These are phyloP conservation scores for Belonocnema kinseyi DNA, from an alignment of 1,140 invertebrate species.

Conservation along the genomic window DNA sequence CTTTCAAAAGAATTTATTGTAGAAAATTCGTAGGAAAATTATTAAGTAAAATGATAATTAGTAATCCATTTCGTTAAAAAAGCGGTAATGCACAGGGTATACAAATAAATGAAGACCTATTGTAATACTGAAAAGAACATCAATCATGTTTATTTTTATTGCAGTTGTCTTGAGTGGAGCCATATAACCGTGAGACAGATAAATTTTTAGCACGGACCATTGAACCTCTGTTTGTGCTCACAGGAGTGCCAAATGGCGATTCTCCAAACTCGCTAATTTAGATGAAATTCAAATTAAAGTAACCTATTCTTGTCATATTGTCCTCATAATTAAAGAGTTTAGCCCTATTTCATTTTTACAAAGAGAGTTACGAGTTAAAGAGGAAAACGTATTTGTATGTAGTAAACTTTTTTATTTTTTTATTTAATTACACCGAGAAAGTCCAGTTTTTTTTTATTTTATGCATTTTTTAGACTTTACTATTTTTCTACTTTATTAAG, in stretches of 20 bases:
- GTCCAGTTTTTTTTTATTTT: too few species aligned
- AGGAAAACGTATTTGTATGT: too few species aligned
- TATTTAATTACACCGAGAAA: too few species aligned
- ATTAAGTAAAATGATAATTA: too few species aligned
- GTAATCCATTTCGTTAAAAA: too few species aligned
- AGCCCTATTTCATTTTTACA: background rate
- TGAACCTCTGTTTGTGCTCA: slow-evolving; percentile 1
- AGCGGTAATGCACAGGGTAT: too few species aligned
- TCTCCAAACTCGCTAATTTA: slow-evolving; percentile 2
- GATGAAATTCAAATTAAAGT: background rate
- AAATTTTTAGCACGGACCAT: slow-evolving; percentile 21
- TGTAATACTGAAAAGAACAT: background rate
- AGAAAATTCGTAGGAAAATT: too few species aligned
- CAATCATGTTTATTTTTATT: background rate
- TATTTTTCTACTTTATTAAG: too few species aligned
- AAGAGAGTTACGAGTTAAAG: background rate
- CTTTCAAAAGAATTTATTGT: too few species aligned
- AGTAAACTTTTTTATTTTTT: too few species aligned
- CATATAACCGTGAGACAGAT: slow-evolving; percentile 3
- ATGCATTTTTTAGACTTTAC: too few species aligned
- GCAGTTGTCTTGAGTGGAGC: background rate
- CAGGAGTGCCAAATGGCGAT: slow-evolving; percentile 11
- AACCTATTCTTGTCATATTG: background rate
- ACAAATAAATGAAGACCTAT: too few species aligned
- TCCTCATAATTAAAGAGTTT: background rate